Evolutionary conservation across 2,113 vertebrate species (phyloP).

Genomic region (human (Homo sapiens)): GRCh38 chr5:127845001-127845500

Average conservation of each 20-base stretch:
- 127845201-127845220: not conserved
- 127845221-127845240: not conserved
- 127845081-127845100: conserved; percentile 61
- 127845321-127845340: not conserved
- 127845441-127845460: not conserved
- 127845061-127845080: conserved; percentile 44
- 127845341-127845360: not conserved
- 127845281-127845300: not conserved
- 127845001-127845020: conserved; percentile 36
- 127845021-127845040: conserved; percentile 37
- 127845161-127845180: not conserved
- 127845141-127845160: conserved; percentile 22
- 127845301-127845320: not conserved
- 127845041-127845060: conserved; percentile 43
- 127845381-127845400: not conserved
- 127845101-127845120: conserved; percentile 35
- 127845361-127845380: not conserved
- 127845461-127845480: too few relatives aligned
- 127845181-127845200: not conserved
- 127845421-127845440: not conserved
- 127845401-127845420: not conserved
- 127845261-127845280: not conserved
- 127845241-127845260: not conserved
- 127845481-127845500: not conserved
- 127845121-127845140: conserved; percentile 47